Conservation (phyloP, 2,113 vertebrate genomes). For the Nannospalax galili region DNA sequence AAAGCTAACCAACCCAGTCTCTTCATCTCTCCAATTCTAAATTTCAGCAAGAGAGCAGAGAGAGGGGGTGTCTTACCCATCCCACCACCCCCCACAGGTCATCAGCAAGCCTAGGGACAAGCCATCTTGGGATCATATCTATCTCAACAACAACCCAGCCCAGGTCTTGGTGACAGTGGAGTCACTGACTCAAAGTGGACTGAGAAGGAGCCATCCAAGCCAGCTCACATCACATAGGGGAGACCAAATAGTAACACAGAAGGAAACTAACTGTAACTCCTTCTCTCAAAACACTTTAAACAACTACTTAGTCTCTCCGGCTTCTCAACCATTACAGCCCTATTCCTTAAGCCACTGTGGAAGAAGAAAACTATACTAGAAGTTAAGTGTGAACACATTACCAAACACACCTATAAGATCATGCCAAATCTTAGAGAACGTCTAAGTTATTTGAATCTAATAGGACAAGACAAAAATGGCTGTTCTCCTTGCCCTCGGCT, state of each 20-base stretch:
- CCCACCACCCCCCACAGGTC: background rate
- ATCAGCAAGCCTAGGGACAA: background rate
- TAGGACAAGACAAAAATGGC: background rate
- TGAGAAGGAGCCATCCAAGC: background rate
- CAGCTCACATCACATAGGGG: background rate
- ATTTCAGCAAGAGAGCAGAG: background rate
- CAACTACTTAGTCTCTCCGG: background rate
- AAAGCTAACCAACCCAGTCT: background rate
- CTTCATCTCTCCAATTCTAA: slow-evolving; percentile 31
- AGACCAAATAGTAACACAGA: background rate
- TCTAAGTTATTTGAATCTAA: slow-evolving; percentile 8
- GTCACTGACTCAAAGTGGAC: background rate
- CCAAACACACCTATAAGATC: slow-evolving; percentile 27
- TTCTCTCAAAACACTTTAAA: slow-evolving; percentile 39
- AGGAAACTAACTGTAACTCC: background rate
- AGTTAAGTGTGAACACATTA: background rate
- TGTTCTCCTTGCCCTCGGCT: background rate
- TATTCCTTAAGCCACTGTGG: background rate
- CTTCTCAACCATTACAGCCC: background rate
- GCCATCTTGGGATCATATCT: background rate
- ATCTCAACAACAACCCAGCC: background rate
- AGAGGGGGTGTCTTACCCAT: background rate
- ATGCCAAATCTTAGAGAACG: background rate
- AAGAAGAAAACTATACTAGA: background rate
- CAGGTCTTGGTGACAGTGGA: background rate